Evolutionary conservation across 2,888 invertebrate species (phyloP).

Genomic region (Dryocosmus kuriphilus): DNA sequence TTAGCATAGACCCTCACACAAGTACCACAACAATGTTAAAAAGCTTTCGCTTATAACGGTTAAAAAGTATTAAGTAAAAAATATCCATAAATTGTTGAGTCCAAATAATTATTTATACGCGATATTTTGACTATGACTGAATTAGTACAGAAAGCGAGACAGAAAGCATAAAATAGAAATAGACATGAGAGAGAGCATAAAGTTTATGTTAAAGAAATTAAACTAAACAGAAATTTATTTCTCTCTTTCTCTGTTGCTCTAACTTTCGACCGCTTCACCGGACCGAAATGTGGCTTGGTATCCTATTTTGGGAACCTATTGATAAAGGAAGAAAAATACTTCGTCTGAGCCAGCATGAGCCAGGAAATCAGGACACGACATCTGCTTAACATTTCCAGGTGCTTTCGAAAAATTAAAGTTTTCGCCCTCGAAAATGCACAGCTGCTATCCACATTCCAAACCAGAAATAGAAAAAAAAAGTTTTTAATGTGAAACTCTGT

Average conservation of each 20-base stretch:
- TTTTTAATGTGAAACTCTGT: not conserved
- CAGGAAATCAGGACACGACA: not conserved
- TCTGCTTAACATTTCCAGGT: conserved; percentile 1
- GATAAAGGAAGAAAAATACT: not conserved
- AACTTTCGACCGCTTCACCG: not conserved
- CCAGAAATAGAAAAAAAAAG: not conserved
- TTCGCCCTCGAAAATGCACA: not conserved
- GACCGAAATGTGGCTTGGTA: not conserved
- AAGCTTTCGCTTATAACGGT: not conserved
- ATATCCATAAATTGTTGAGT: no score
- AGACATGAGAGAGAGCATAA: not conserved
- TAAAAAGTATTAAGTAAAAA: not conserved
- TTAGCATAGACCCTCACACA: not conserved
- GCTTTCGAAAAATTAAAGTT: not conserved
- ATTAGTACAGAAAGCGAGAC: not conserved
- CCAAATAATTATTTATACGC: not conserved
- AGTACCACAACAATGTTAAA: not conserved
- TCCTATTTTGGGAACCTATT: conserved; percentile 6
- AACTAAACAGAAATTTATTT: conserved; percentile 6
- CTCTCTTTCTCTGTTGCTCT: not conserved
- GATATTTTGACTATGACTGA: not conserved
- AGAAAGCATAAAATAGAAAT: not conserved
- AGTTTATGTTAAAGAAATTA: not conserved
- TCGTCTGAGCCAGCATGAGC: not conserved
- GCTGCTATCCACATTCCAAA: not conserved